Conservation (phyloP, 2,113 vertebrate species). For the Amazona guildingii region DNA sequence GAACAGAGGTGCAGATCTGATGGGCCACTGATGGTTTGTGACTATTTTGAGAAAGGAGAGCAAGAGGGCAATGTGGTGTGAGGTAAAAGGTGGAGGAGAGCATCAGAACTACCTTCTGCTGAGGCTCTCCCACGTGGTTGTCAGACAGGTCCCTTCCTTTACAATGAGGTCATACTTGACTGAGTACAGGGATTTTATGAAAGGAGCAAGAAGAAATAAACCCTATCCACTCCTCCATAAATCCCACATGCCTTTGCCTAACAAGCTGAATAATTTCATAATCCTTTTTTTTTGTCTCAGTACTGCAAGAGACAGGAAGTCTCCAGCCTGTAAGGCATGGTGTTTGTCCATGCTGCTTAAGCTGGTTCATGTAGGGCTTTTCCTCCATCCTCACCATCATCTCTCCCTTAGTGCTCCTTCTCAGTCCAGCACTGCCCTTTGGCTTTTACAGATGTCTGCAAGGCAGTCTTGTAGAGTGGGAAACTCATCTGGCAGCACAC, state of each 20-base stretch:
- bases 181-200: not conserved
- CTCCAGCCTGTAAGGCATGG: not conserved
- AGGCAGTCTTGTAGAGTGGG: not conserved
- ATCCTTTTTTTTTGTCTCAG: not conserved
- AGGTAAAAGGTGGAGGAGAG: not conserved
- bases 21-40: fast-evolving
- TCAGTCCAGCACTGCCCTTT: not conserved
- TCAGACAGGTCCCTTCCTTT: not conserved
- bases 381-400: not conserved
- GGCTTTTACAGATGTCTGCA: not conserved
- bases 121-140: not conserved
- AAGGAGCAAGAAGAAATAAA: not conserved
- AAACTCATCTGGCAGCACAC: not conserved
- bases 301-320: no score
- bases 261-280: not conserved
- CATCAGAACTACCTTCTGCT: not conserved
- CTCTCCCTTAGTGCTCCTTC: not conserved
- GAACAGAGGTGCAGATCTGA: not conserved
- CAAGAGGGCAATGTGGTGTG: not conserved
- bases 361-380: not conserved
- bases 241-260: not conserved
- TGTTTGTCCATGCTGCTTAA: not conserved
- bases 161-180: not conserved
- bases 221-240: not conserved
- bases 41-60: not conserved